A percentile compares a stretch with the other conserved stretches of the same genome.
Conservation (phyloP, 2,113 vertebrate species). For the Odontophorus gujanensis region DNA sequence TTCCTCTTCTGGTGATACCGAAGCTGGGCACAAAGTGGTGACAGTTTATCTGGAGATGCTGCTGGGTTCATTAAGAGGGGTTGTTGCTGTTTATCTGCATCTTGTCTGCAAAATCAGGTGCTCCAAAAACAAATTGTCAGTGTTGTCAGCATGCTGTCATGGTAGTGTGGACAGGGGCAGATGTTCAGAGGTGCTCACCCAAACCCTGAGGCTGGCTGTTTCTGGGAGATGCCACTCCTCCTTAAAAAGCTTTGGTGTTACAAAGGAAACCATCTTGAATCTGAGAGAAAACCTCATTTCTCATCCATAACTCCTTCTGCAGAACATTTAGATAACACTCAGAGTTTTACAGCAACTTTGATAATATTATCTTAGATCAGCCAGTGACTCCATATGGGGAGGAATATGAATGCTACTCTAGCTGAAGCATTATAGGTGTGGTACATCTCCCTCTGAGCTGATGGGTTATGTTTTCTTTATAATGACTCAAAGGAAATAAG, state of each 20-base stretch:
- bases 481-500: fast-evolving
- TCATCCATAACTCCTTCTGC: not conserved
- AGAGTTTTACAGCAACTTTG: not conserved
- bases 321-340: not conserved
- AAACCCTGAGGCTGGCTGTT: not conserved
- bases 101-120: conserved; percentile 74
- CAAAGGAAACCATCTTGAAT: not conserved
- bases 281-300: not conserved
- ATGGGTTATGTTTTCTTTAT: not conserved
- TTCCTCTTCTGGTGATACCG: conserved; percentile 7
- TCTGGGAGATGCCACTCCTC: not conserved
- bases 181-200: not conserved
- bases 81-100: conserved; percentile 72
- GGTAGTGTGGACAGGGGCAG: not conserved
- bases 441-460: not conserved
- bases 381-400: not conserved
- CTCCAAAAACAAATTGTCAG: conserved; percentile 9
- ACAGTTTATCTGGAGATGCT: conserved; percentile 80
- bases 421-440: not conserved
- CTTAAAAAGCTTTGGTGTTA: not conserved
- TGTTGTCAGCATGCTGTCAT: conserved; percentile 65
- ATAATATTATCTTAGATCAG: not conserved
- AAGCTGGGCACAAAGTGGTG: conserved; percentile 66
- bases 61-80: conserved; percentile 71
- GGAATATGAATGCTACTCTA: too few species aligned